These are phyloP conservation scores for Mastigias papua DNA, from an alignment of 30 jellyfish, hydroid and myxozoan genomes.

Conservation along the genomic window DNA sequence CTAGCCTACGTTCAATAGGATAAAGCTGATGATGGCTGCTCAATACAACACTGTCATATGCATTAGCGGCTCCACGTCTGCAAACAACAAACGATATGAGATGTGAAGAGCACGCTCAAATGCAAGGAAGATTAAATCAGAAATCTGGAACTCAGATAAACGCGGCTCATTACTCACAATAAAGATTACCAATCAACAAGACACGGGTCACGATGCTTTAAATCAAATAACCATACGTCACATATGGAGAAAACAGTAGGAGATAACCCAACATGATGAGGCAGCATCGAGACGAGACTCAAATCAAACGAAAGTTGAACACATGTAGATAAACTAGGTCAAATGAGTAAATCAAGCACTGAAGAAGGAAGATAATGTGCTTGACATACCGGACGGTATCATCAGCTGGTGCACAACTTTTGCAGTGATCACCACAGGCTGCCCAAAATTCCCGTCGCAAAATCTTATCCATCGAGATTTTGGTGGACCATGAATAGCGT, in stretches of 20 bases:
- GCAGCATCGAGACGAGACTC: not conserved
- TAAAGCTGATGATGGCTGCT: no score
- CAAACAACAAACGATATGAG: no score
- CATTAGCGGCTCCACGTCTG: no score
- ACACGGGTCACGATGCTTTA: no score
- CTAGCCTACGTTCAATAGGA: no score
- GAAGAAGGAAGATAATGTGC: not conserved
- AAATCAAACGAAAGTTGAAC: not conserved
- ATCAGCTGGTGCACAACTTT: not conserved
- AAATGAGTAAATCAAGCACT: not conserved
- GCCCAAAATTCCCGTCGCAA: constrained; percentile 10
- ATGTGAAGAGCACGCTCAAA: no score
- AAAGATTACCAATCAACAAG: no score
- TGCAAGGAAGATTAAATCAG: no score
- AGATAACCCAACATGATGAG: not conserved
- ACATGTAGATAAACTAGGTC: not conserved
- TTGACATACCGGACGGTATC: constrained; percentile 11
- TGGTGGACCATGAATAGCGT: constrained; percentile 59
- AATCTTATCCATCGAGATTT: constrained; percentile 53
- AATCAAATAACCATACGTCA: no score
- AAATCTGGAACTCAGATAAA: no score
- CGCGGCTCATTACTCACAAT: no score
- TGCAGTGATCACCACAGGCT: constrained; percentile 24
- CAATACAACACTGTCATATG: no score
- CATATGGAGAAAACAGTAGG: not conserved